These are phyloP conservation scores for Ochropleura plecta DNA, from an alignment of 2,888 invertebrate species.

Conservation along the genomic window DNA sequence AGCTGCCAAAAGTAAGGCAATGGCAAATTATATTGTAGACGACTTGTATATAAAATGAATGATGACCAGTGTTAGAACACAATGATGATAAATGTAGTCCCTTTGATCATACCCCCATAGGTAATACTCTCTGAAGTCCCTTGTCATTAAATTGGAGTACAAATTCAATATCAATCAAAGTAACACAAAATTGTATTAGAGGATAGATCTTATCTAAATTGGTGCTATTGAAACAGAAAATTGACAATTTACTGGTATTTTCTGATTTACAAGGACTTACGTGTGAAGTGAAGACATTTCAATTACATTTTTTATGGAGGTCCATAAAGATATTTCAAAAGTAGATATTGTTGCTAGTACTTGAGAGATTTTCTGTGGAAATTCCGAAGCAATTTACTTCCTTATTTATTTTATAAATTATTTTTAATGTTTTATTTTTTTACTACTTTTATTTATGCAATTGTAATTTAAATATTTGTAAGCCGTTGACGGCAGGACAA, in stretches of 20 bases:
- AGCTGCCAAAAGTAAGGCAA: conserved; percentile 8
- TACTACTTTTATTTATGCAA: too few species aligned
- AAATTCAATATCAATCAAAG: conserved; percentile 45
- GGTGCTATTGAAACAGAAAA: conserved; percentile 38
- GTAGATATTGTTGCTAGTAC: neutral
- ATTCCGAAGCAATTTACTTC: neutral
- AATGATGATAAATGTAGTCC: conserved; percentile 12
- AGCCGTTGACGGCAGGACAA: too few species aligned
- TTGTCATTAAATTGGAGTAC: conserved; percentile 38
- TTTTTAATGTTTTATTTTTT: too few species aligned
- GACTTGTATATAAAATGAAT: neutral
- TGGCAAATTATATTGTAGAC: conserved; percentile 3
- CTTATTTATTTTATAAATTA: neutral
- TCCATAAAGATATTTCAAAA: conserved; percentile 13
- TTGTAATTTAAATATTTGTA: too few species aligned
- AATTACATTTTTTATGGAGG: conserved; percentile 7
- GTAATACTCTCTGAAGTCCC: conserved; percentile 43
- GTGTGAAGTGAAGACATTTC: conserved; percentile 3
- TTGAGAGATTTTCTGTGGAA: neutral
- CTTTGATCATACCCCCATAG: conserved; percentile 47
- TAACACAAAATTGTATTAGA: conserved; percentile 8
- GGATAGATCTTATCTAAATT: conserved; percentile 36
- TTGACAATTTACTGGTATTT: conserved; percentile 39
- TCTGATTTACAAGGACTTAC: neutral
- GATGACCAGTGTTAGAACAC: conserved; percentile 9